A percentile compares a stretch with the other conserved stretches of the same genome.
Conservation (phyloP, 2,797 vertebrate species). For the Acanthurus tractus region DNA sequence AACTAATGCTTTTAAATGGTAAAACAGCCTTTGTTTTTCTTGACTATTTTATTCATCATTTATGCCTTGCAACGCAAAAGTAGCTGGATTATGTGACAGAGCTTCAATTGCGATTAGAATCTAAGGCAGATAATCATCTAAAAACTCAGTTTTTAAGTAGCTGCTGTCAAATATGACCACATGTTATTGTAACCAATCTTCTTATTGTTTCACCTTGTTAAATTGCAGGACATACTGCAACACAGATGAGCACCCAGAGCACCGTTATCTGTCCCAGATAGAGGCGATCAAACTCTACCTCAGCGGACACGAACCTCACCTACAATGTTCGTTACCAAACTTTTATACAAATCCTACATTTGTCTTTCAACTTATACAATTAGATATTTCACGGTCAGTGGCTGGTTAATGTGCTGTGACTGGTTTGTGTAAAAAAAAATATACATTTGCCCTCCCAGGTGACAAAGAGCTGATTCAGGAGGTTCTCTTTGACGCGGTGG, state of each 20-base stretch:
- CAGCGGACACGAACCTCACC: conserved; percentile 91
- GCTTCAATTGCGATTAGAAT: background rate
- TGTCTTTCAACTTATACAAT: background rate
- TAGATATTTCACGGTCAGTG: background rate
- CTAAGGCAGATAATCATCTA: conserved; percentile 1
- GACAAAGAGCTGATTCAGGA: conserved; percentile 96
- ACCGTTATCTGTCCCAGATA: conserved; percentile 93
- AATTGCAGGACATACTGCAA: conserved; percentile 95
- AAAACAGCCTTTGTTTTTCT: conserved; percentile 31
- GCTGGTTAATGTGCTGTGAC: background rate
- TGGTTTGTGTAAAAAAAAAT: background rate
- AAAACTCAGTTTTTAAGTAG: background rate
- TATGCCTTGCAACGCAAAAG: background rate
- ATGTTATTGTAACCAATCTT: background rate
- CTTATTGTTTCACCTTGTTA: conserved; percentile 10
- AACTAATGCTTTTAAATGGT: conserved; percentile 41
- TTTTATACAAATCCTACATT: background rate
- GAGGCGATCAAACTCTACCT: conserved; percentile 97
- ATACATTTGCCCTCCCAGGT: conserved; percentile 80
- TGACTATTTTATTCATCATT: conserved; percentile 10
- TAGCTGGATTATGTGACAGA: background rate
- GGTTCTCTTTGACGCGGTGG: conserved; percentile 96
- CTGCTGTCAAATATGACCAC: background rate
- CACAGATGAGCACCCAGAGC: conserved; percentile 93
- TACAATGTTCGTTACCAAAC: conserved; percentile 89